Percentiles rank a stretch among this genome's conserved stretches.
Evolutionary conservation across 2,888 invertebrate genomes (phyloP).

Genomic region (Polyommatus icarus): DNA sequence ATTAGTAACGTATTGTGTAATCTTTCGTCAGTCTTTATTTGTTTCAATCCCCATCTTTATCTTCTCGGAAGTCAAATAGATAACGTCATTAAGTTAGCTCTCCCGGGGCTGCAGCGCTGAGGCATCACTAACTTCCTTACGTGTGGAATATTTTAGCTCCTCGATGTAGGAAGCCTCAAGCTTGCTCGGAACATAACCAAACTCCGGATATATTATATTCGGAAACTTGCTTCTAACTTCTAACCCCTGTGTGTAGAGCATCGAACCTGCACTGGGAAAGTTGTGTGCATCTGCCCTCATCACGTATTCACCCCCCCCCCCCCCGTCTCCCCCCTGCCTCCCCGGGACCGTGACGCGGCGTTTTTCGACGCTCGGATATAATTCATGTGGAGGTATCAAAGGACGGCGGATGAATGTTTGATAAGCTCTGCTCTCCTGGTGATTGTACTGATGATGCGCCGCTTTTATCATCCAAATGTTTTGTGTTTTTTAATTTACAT

Average conservation of each 20-base stretch:
- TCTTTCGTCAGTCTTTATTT: no score
- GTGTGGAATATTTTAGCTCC: background rate
- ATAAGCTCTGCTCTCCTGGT: slow-evolving; percentile 8
- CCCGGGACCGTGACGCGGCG: slow-evolving; percentile 5
- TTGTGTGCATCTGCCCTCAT: slow-evolving; percentile 7
- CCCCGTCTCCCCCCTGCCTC: background rate
- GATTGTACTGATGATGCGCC: background rate
- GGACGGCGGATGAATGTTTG: slow-evolving; percentile 13
- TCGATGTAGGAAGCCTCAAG: background rate
- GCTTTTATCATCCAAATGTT: background rate
- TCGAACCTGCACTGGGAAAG: slow-evolving; percentile 14
- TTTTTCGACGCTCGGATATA: slow-evolving; percentile 15
- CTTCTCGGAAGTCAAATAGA: background rate
- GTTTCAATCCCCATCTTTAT: background rate
- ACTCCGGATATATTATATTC: slow-evolving; percentile 22
- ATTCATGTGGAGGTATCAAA: slow-evolving; percentile 17
- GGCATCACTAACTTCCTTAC: background rate
- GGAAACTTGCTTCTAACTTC: background rate
- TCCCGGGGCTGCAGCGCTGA: background rate
- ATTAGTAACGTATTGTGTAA: background rate
- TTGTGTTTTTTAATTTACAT: background rate
- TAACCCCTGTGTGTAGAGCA: background rate
- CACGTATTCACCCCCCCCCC: background rate
- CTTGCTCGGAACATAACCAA: background rate
- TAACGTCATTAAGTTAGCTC: background rate